phyloP scores from a whole-genome alignment of 2,113 vertebrate genomes.

The Vimba vimba region DNA sequence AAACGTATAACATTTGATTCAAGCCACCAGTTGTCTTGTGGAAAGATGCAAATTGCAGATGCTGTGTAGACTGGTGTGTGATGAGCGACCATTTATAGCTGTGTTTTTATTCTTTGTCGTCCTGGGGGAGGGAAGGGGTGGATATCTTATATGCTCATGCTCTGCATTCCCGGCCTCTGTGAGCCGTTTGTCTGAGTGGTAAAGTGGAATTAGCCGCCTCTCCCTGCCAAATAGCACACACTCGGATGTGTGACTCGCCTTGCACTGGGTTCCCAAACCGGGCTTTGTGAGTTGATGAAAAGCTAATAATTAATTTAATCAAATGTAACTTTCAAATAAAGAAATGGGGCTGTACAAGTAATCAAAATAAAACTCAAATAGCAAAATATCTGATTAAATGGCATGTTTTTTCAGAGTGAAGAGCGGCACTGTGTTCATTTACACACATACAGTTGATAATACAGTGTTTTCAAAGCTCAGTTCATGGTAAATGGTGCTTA shows the following conservation, averaged over 20 bases:
- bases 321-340: background rate
- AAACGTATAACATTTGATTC: background rate
- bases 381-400: background rate
- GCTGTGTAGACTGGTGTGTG: slow-evolving; percentile 33
- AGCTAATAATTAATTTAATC: background rate
- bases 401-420: background rate
- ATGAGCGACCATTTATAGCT: slow-evolving; percentile 48
- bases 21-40: slow-evolving; percentile 14
- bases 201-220: slow-evolving; percentile 51
- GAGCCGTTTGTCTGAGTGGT: slow-evolving; percentile 53
- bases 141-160: slow-evolving; percentile 44
- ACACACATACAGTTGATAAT: background rate
- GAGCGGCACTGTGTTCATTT: background rate
- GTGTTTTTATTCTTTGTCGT: slow-evolving; percentile 36
- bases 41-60: slow-evolving; percentile 19
- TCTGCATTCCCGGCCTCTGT: slow-evolving; percentile 48
- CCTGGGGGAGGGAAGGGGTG: slow-evolving; percentile 3
- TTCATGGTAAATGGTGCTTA: background rate
- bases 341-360: background rate
- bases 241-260: slow-evolving; percentile 41
- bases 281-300: background rate
- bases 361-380: background rate
- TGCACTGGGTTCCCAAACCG: background rate
- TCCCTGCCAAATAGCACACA: slow-evolving; percentile 47
- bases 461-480: background rate